Evolutionary conservation across 1,140 invertebrate species (phyloP).

Genomic region (Chionoecetes opilio): DNA sequence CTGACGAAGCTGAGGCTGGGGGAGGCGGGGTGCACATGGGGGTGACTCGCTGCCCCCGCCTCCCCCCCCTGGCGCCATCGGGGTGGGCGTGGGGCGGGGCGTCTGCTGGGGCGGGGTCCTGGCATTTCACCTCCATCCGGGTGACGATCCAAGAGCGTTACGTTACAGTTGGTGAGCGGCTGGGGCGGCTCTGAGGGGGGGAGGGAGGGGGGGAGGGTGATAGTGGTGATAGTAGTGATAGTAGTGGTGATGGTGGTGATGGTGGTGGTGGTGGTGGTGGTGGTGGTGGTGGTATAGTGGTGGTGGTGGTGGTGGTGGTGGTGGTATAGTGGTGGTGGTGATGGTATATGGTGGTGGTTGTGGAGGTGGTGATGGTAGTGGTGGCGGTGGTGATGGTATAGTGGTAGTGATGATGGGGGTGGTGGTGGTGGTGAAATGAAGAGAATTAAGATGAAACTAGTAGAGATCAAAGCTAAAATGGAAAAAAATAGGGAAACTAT

Average conservation of each 20-base stretch:
- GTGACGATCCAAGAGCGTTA: constrained; percentile 56
- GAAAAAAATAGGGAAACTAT: no score
- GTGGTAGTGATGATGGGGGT: no score
- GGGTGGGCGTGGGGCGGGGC: background rate
- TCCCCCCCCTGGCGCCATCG: background rate
- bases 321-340: background rate
- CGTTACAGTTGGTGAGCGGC: constrained; percentile 53
- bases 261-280: background rate
- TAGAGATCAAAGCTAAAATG: no score
- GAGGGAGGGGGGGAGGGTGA: background rate
- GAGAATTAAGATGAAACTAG: no score
- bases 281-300: background rate
- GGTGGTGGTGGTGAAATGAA: no score
- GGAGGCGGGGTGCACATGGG: constrained; percentile 20
- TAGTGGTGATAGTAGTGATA: background rate
- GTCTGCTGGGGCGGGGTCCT: constrained; percentile 59
- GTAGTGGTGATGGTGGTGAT: background rate
- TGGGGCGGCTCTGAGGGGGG: constrained; percentile 59
- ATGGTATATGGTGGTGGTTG: no score
- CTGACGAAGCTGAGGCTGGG: constrained; percentile 74
- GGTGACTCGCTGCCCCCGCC: background rate
- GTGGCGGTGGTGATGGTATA: no score
- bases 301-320: no score
- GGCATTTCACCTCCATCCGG: constrained; percentile 63
- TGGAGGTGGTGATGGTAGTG: no score